A percentile compares a stretch with the other conserved stretches of the same genome.
Conservation (phyloP, 2,113 vertebrate species). For the Crotalus helleri region DNA sequence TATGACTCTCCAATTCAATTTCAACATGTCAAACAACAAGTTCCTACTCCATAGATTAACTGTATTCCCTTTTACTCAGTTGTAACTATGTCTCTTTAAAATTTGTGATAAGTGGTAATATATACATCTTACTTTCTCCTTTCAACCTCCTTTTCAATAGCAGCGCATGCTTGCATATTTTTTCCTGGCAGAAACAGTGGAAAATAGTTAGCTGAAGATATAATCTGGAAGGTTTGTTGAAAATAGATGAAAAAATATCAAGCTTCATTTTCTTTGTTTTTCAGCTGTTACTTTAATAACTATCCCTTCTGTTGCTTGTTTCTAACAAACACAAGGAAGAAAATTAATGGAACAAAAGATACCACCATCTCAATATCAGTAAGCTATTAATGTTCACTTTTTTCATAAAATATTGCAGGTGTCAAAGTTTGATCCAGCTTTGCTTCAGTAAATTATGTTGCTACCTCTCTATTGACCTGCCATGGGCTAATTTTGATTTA, state of each 20-base stretch:
- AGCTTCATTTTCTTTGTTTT: slow-evolving; percentile 26
- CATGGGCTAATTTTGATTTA: slow-evolving; percentile 34
- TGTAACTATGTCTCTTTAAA: not conserved
- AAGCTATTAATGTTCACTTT: slow-evolving; percentile 47
- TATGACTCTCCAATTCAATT: not conserved
- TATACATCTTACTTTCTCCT: not conserved
- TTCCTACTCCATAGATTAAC: not conserved
- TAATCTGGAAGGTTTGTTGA: slow-evolving; percentile 29
- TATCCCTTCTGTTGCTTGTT: not conserved
- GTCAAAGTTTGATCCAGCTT: slow-evolving; percentile 47
- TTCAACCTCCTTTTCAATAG: slow-evolving; percentile 50
- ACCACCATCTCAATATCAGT: slow-evolving; percentile 30
- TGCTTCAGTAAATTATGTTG: slow-evolving; percentile 20
- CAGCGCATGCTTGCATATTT: slow-evolving; percentile 47
- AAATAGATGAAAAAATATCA: not conserved
- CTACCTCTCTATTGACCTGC: slow-evolving; percentile 21
- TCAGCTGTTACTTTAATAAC: not conserved
- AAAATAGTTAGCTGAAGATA: slow-evolving; percentile 34
- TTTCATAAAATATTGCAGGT: slow-evolving; percentile 47
- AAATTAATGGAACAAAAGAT: slow-evolving; percentile 39
- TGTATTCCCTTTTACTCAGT: not conserved
- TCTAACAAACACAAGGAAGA: slow-evolving; percentile 19
- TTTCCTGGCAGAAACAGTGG: slow-evolving; percentile 50
- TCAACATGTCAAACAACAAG: not conserved
- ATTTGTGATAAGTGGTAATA: not conserved